Evolutionary conservation across 2,888 invertebrate genomes (phyloP), one percentile per base, ranked within the genome.

Genomic region (Drosophila borborema): DNA sequence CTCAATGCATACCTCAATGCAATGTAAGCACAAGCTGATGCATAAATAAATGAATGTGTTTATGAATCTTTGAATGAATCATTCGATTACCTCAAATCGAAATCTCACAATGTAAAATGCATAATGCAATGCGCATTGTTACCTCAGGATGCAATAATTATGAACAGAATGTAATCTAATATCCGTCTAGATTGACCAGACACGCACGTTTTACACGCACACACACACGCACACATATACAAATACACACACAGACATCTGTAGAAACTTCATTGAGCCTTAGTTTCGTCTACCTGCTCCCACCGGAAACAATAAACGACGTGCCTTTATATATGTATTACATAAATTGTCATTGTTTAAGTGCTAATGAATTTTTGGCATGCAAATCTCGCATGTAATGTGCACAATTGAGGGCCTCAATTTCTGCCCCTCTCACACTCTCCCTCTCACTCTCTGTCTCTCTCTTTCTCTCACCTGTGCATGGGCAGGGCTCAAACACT

Each of bases 281-380:
- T 56, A 46, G 41, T 38, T 53, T 28, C 4, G 28, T 16, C 43
- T 12, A 9, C 18, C 31, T 34, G 10, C 38, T 28, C 45, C 31
- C 18, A 6, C 23, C 31, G 41, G 59, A 43, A 43, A 51, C 12
- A 60, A 55, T 63, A 41, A 31, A 55, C 64, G 73, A 71, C 64
- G 58, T 67, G 64, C n/a, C 55, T 45, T 53, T 60, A 66, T 61
- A 67, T 74, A 59, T 76, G 70, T 71, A 73, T 58, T 60, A 78
- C 78, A 81, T 72, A 77, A 80, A 84, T 73, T 85, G 81, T 82
- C 77, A 85, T 85, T 87, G 81, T 81, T 81, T 68, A 84, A 85
- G 85, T 81, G 82, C 82, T 84, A 84, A 85, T 85, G 79, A 75
- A 82, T 80, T 80, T 84, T 84, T 71, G 75, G 82, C 75, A 84